Base-by-base conservation (phyloP, 2,888 invertebrate genomes). In the Ormia ochracea region DNA sequence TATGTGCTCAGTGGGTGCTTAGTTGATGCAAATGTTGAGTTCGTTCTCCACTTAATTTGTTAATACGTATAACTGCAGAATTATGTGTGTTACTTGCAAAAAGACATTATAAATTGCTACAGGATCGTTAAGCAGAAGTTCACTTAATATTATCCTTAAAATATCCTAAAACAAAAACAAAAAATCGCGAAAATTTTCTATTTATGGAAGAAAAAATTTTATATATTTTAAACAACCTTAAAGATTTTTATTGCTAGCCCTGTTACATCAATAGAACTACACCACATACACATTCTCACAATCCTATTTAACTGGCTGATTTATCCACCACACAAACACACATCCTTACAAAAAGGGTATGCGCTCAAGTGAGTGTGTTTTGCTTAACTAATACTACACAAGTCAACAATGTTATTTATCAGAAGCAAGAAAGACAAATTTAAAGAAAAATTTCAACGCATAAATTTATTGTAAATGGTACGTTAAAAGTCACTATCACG, bases 391-490 rank as follows among this genome's bases (percentile, higher is more conserved):
- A 66, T 68, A 72, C 72, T 33, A 73, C 48, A n/a, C 54, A 43
- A 77, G 33, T 72, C 65, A 80, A 80, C 76, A 61, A 33, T 54
- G 80, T 76, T 70, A 80, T 61, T 72, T 72, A 76, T 76, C 66
- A 76, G 45, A 63, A 68, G 50, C 45, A 74, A 61, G 74, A 66
- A 66, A 66, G 70, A 72, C 76, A 76, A 70, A 76, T 78, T 73
- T 78, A 10, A 66, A 73, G 78, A 68, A 78, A 78, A 78, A 68
- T 78, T 73, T 59, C 61, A 73, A 73, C 78, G 78, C 78, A 78
- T 78, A 78, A 78, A 78, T 78, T 78, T 61, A 56, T 61, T 54
- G 73, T 54, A 78, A 78, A 68, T 73, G 66, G 59, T 59, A 61
- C 50, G 76, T 48, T 10, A 41, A 61, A 61, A 72, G 73, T 26